Percentiles rank a stretch among this genome's conserved stretches.
Conservation (phyloP, 2,113 vertebrate species). For the Nansenia antarctica region DNA sequence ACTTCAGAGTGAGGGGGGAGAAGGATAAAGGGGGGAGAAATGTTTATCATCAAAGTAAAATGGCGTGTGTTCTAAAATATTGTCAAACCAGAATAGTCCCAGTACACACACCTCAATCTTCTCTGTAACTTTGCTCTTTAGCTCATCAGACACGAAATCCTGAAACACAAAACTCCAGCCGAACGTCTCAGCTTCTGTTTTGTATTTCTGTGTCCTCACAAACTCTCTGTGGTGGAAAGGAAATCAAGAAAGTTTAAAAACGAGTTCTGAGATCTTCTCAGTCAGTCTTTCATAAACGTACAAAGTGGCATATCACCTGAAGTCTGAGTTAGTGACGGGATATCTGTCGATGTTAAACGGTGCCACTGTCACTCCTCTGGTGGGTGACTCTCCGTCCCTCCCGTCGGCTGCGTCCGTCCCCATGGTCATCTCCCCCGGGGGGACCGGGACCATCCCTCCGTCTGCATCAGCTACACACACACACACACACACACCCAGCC, state of each 20-base stretch:
- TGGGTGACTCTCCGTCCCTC: conserved; percentile 77
- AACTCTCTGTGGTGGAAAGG: conserved; percentile 80
- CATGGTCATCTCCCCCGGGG: conserved; percentile 81
- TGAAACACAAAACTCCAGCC: conserved; percentile 99
- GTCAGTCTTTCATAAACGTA: too few species aligned
- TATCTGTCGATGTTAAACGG: conserved; percentile 82
- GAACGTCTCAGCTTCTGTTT: conserved; percentile 89
- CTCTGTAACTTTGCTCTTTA: conserved; percentile 86
- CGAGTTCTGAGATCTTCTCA: too few species aligned
- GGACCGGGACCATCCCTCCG: conserved; percentile 72
- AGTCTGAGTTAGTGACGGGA: conserved; percentile 87
- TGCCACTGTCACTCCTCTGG: conserved; percentile 69
- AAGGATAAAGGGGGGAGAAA: neutral
- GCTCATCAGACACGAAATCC: conserved; percentile 87
- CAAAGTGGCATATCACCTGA: too few species aligned
- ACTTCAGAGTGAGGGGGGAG: conserved; percentile 66
- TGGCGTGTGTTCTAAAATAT: too few species aligned
- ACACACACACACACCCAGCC: too few species aligned
- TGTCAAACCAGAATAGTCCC: too few species aligned
- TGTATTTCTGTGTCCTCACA: conserved; percentile 86
- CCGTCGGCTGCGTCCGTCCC: conserved; percentile 75
- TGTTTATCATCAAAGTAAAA: neutral
- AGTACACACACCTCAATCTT: conserved; percentile 81
- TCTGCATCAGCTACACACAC: too few species aligned
- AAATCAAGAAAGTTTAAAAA: too few species aligned